phyloP scores from a whole-genome alignment of 2,113 vertebrate genomes.

The Forbesichthys papilliferus region DNA sequence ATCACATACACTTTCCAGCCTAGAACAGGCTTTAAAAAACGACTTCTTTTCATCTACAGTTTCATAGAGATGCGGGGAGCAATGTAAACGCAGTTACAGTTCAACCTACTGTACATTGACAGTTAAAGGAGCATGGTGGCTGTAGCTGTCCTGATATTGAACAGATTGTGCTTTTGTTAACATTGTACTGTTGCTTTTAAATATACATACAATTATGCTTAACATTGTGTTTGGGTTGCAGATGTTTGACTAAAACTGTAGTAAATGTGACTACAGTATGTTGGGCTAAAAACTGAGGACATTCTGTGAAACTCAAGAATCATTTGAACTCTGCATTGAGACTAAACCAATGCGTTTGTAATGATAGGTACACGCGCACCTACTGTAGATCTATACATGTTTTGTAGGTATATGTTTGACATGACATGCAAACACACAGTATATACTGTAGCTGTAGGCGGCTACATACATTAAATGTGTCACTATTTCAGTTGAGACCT shows the following conservation, averaged over 20 bases:
- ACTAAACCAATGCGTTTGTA: not conserved
- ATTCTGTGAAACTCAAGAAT: not conserved
- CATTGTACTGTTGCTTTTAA: not conserved
- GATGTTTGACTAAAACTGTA: slow-evolving; percentile 4
- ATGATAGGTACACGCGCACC: too few relatives aligned
- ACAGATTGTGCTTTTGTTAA: slow-evolving; percentile 58
- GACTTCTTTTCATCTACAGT: slow-evolving; percentile 5
- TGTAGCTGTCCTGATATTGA: slow-evolving; percentile 23
- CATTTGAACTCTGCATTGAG: not conserved
- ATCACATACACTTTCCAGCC: slow-evolving; percentile 51
- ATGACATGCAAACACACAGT: slow-evolving; percentile 28
- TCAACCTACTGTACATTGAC: slow-evolving; percentile 24
- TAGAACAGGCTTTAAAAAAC: slow-evolving; percentile 42
- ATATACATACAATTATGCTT: not conserved
- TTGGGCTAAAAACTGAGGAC: slow-evolving; percentile 6
- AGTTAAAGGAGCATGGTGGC: slow-evolving; percentile 9
- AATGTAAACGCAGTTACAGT: slow-evolving; percentile 1
- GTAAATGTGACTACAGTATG: not conserved
- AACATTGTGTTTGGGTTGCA: slow-evolving; percentile 10
- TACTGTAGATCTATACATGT: too few relatives aligned
- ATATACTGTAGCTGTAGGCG: slow-evolving; percentile 20
- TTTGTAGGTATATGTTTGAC: not conserved
- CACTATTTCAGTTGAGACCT: slow-evolving; percentile 23
- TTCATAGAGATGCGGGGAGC: slow-evolving; percentile 5
- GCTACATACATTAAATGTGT: slow-evolving; percentile 2